Percentiles rank a stretch among this genome's conserved stretches.
Evolutionary conservation across 2,888 invertebrate genomes (phyloP).

Genomic region (Drosophila pseudotakahashii): DNA sequence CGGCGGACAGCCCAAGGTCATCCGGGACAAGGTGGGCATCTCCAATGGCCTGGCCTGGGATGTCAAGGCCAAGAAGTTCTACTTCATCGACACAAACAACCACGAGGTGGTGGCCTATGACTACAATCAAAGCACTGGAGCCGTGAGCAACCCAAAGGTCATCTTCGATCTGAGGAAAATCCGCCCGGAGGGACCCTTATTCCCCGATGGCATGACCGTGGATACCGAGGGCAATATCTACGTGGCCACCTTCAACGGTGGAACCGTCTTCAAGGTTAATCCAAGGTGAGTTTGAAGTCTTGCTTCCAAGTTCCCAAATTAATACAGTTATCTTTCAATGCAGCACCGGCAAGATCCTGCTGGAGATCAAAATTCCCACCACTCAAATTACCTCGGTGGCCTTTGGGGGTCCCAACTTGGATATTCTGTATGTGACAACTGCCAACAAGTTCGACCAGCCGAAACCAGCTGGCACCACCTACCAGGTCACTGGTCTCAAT

Average conservation of each 20-base stretch:
- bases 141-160: constrained; percentile 86
- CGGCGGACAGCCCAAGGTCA: constrained; percentile 49
- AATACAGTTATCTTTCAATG: not conserved
- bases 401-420: constrained; percentile 89
- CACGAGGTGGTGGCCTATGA: constrained; percentile 89
- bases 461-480: constrained; percentile 86
- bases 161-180: constrained; percentile 86
- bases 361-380: constrained; percentile 87
- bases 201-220: constrained; percentile 92
- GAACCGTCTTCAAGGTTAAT: constrained; percentile 85
- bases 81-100: constrained; percentile 90
- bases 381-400: constrained; percentile 89
- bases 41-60: constrained; percentile 93
- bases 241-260: constrained; percentile 90
- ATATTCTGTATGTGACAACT: constrained; percentile 89
- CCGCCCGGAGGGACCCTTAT: constrained; percentile 80
- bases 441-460: constrained; percentile 83
- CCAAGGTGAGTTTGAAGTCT: constrained; percentile 76
- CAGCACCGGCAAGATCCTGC: constrained; percentile 85
- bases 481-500: constrained; percentile 86
- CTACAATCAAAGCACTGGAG: constrained; percentile 88
- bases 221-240: constrained; percentile 91
- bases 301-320: not conserved
- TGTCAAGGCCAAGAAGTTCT: constrained; percentile 87
- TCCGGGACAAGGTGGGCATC: constrained; percentile 85